Evolutionary conservation across 2,888 invertebrate species (phyloP), one percentile per base, ranked within the genome.

Genomic region (Mythimna albipuncta): DNA sequence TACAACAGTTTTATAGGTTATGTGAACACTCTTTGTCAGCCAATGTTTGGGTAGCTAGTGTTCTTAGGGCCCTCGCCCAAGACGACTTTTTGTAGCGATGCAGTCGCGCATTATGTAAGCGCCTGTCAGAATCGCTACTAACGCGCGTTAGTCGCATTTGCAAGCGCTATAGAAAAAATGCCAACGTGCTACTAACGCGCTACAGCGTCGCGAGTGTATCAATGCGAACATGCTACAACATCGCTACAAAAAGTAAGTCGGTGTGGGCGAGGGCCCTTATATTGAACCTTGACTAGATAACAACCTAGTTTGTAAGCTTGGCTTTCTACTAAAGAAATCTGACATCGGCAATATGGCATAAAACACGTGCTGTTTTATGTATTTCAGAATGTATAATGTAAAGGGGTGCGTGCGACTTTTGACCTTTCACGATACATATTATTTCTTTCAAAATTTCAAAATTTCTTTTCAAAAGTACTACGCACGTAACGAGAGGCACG

Each of bases 1-100:
- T 47, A 6, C 6, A 57, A 7, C 32, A 50, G 13, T 21, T 11
- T 21, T 57, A 41, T 58, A 65, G 52, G 75, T 52, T 52, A 73
- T 65, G 19, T 50, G 65, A 52, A 58, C 32, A 64, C 32, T 21
- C 13, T 21, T 58, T 64, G 41, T 35, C 19, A 11, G 21, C 6
- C n/a, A 41, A 52, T 54, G 32, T 26, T 65, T 11, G 41, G 19
- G 35, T 58, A 44, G 11, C 19, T 64, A n/a, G 6, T n/a, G 47
- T 44, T 21, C 32, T 32, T 32, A 32, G 32, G 32, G 32, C 4
- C 4, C 32, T 32, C 32, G 32, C 32, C 32, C 32, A 32, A 32
- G 32, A 32, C 32, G 32, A 32, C 32, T 32, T 32, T 32, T 32
- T 32, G 5, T 26, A 32, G 32, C 5, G 2, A 32, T 32, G 32